Conservation (phyloP, 1,140 invertebrate genomes). For the Pogonognathellus flavescens region DNA sequence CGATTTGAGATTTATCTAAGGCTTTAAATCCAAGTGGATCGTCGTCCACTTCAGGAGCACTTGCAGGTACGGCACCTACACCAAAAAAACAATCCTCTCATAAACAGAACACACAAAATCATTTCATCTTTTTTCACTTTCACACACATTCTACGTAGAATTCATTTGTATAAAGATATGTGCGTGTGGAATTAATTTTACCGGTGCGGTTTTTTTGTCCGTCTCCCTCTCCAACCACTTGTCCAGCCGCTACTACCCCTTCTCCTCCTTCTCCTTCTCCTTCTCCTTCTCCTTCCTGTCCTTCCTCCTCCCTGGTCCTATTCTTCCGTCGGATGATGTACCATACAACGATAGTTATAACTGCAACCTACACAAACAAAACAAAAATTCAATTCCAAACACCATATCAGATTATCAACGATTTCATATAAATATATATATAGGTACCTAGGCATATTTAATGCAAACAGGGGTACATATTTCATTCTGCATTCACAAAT, state of each 20-base stretch:
- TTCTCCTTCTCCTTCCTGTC: neutral
- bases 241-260: neutral
- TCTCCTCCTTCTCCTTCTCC: neutral
- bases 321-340: constrained; percentile 38
- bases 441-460: too few relatives aligned
- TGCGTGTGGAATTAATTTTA: neutral
- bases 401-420: neutral
- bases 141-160: too few relatives aligned
- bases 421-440: too few relatives aligned
- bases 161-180: neutral
- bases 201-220: constrained; percentile 4
- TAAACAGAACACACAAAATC: neutral
- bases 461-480: too few relatives aligned
- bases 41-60: constrained; percentile 37
- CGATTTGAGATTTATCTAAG: constrained; percentile 57
- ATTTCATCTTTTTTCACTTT: too few relatives aligned
- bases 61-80: constrained; percentile 26
- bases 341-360: constrained; percentile 38
- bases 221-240: neutral
- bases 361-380: constrained; percentile 7
- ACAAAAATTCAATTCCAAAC: neutral
- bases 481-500: too few relatives aligned
- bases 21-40: constrained; percentile 38
- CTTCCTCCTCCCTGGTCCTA: constrained; percentile 4
- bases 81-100: neutral